Evolutionary conservation across 2,888 invertebrate genomes (phyloP).

Genomic region (Drosophila picticornis): DNA sequence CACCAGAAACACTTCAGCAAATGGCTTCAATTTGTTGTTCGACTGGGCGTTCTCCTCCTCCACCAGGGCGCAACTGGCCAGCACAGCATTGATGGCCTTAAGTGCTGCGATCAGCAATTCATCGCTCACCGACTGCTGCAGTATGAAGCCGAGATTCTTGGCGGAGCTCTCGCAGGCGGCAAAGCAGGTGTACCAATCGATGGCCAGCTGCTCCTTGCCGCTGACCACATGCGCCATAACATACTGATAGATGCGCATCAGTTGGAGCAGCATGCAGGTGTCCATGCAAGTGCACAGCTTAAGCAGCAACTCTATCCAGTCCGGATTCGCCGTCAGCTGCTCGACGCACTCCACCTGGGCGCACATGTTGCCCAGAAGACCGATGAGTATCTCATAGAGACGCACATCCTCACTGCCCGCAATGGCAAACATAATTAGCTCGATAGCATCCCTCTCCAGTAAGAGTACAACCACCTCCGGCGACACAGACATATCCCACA

Average conservation of each 20-base stretch:
- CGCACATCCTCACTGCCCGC: conserved; percentile 88
- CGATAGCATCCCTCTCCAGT: conserved; percentile 89
- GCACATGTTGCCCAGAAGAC: conserved; percentile 94
- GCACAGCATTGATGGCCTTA: conserved; percentile 87
- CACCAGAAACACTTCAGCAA: conserved; percentile 81
- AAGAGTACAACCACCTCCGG: conserved; percentile 91
- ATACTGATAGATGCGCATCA: conserved; percentile 88
- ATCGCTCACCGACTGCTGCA: conserved; percentile 90
- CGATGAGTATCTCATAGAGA: conserved; percentile 92
- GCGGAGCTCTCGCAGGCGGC: conserved; percentile 86
- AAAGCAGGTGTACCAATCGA: conserved; percentile 86
- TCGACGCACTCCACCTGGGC: conserved; percentile 88
- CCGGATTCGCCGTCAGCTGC: conserved; percentile 87
- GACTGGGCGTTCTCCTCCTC: conserved; percentile 68
- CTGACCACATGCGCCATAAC: conserved; percentile 86
- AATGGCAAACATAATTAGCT: conserved; percentile 86
- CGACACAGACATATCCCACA: conserved; percentile 95
- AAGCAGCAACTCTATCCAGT: conserved; percentile 87
- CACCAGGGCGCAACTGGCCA: conserved; percentile 85
- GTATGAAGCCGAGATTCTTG: conserved; percentile 89
- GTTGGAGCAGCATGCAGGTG: conserved; percentile 90
- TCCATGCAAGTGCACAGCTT: conserved; percentile 88
- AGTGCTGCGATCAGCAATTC: conserved; percentile 87
- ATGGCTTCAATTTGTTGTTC: conserved; percentile 59
- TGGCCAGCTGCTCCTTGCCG: conserved; percentile 83